Conservation (phyloP, 1,140 invertebrate genomes). For the Aphidius ervi region DNA sequence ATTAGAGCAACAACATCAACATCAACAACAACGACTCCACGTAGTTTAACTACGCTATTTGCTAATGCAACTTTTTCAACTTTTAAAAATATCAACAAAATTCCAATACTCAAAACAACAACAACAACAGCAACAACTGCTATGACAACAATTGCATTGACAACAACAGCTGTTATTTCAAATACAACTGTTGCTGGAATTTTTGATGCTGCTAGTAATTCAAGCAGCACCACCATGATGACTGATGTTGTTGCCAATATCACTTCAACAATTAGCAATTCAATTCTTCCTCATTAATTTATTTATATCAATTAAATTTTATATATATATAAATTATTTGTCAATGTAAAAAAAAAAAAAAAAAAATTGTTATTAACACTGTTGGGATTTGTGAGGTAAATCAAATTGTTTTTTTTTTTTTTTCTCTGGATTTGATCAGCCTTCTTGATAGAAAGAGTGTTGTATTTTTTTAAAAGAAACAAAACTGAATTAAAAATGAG, state of each 20-base stretch:
- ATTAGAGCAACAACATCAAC: background rate
- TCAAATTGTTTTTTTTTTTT: background rate
- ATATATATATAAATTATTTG: background rate
- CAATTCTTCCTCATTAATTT: constrained; percentile 35
- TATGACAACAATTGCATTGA: constrained; percentile 21
- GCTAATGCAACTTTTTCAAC: constrained; percentile 30
- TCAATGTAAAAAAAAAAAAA: background rate
- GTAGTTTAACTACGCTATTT: constrained; percentile 10
- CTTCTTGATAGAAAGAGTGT: background rate
- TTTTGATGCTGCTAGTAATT: constrained; percentile 10
- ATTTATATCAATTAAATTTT: background rate
- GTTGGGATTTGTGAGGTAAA: background rate
- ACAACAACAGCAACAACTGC: constrained; percentile 25
- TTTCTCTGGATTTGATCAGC: background rate
- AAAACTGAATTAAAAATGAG: too few relatives aligned
- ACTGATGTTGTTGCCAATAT: constrained; percentile 39
- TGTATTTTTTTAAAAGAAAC: too few relatives aligned
- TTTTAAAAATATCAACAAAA: constrained; percentile 31
- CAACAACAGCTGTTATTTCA: constrained; percentile 28
- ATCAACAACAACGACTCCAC: constrained; percentile 24
- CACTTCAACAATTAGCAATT: constrained; percentile 38
- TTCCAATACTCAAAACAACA: constrained; percentile 34
- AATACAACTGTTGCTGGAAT: constrained; percentile 27
- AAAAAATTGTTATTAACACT: too few relatives aligned
- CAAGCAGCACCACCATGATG: constrained; percentile 35